These are phyloP conservation scores for Orthonyx spaldingii DNA, from an alignment of 2,113 vertebrate species.

Conservation along the genomic window DNA sequence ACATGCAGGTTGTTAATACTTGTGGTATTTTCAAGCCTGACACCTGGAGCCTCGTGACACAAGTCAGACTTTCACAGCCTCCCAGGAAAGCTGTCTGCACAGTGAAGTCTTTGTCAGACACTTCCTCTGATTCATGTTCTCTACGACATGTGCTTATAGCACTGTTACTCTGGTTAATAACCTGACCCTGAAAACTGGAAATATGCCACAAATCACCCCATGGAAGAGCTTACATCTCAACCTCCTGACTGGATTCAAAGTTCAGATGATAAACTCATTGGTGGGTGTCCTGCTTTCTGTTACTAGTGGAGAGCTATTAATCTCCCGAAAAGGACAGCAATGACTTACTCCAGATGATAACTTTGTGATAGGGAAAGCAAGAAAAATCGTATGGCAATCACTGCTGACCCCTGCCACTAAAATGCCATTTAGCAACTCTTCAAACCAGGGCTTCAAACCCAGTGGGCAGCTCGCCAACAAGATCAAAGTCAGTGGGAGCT, in stretches of 20 bases:
- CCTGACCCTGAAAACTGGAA: constrained; percentile 59
- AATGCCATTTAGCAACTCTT: not conserved
- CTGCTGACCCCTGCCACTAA: not conserved
- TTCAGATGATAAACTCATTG: constrained; percentile 65
- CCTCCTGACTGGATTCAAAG: constrained; percentile 51
- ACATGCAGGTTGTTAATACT: not conserved
- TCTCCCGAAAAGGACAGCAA: not conserved
- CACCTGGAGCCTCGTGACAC: not conserved
- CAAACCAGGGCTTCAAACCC: not conserved
- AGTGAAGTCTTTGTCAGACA: constrained; percentile 29
- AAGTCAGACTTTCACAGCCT: not conserved
- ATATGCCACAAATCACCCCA: constrained; percentile 51
- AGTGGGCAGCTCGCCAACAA: not conserved
- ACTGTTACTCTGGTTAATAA: constrained; percentile 31
- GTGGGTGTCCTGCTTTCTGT: constrained; percentile 16
- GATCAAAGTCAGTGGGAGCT: constrained; percentile 1
- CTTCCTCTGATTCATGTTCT: constrained; percentile 43
- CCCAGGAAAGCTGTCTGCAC: constrained; percentile 6
- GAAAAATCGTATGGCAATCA: not conserved
- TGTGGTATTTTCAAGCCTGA: not conserved
- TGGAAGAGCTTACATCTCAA: constrained; percentile 7
- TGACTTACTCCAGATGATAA: not conserved
- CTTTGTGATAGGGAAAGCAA: not conserved
- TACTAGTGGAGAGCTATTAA: constrained; percentile 37
- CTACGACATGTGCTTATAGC: constrained; percentile 26